A percentile compares a stretch with the other conserved stretches of the same genome.
phyloP scores from a whole-genome alignment of 2,888 invertebrate genomes.

The Rhabditoides inermis region DNA sequence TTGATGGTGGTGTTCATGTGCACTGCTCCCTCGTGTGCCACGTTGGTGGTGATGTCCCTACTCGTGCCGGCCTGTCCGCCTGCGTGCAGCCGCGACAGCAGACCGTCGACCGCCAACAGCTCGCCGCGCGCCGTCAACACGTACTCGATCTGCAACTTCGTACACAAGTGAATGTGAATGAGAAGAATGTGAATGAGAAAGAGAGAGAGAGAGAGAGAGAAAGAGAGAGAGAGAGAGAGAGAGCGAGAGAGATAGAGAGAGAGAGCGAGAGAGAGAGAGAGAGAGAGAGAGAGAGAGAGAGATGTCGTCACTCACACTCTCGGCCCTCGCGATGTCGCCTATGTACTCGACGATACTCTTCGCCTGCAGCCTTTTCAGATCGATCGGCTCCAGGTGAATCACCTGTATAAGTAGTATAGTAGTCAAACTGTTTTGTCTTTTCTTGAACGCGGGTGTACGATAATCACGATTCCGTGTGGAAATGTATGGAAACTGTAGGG shows the following conservation, averaged over 20 bases:
- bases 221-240: neutral
- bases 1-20: slow-evolving; percentile 17
- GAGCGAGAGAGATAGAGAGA: no score
- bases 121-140: slow-evolving; percentile 11
- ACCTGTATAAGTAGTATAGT: no score
- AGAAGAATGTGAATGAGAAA: neutral
- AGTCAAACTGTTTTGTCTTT: no score
- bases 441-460: no score
- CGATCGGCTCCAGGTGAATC: slow-evolving; percentile 48
- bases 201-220: neutral
- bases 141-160: slow-evolving; percentile 15
- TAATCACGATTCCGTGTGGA: no score
- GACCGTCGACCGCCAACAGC: slow-evolving; percentile 10
- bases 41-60: slow-evolving; percentile 16
- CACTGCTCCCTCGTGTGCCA: slow-evolving; percentile 24
- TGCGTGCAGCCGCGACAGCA: slow-evolving; percentile 8
- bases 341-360: slow-evolving; percentile 48
- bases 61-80: slow-evolving; percentile 12
- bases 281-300: neutral
- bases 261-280: no score
- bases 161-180: no score
- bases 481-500: no score
- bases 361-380: slow-evolving; percentile 46
- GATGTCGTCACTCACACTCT: neutral
- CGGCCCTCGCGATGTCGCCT: slow-evolving; percentile 44